Conservation (phyloP, 2,888 invertebrate species). For the Papilio demoleus region DNA sequence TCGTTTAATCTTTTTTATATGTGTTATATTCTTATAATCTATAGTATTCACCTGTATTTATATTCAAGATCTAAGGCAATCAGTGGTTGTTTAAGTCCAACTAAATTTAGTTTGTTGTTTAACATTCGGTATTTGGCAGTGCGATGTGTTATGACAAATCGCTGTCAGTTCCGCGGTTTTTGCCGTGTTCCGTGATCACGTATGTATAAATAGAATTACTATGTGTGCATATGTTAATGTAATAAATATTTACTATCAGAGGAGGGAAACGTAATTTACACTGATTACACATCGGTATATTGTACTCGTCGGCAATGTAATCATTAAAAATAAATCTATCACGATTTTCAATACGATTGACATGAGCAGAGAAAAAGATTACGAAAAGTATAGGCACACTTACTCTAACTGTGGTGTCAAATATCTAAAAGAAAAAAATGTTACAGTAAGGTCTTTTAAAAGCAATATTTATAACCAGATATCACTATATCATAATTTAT, state of each 20-base stretch:
- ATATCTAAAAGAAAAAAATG: no score
- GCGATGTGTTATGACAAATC: conserved; percentile 49
- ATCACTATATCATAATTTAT: no score
- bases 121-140: conserved; percentile 47
- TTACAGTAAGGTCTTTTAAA: no score
- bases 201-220: conserved; percentile 32
- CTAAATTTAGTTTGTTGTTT: conserved; percentile 19
- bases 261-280: conserved; percentile 10
- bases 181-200: conserved; percentile 45
- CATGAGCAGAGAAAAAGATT: conserved; percentile 1
- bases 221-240: conserved; percentile 46
- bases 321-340: neutral
- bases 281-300: conserved; percentile 7
- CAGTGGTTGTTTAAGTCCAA: neutral
- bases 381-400: no score
- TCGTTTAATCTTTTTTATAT: no score
- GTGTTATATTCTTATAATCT: no score
- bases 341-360: neutral
- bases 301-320: neutral
- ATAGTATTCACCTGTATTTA: neutral
- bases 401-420: no score
- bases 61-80: neutral
- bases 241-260: conserved; percentile 19
- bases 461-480: no score
- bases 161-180: conserved; percentile 54